These are phyloP conservation scores for Stenolophus ochropezus DNA, from an alignment of 2,888 invertebrate species.

Conservation along the genomic window DNA sequence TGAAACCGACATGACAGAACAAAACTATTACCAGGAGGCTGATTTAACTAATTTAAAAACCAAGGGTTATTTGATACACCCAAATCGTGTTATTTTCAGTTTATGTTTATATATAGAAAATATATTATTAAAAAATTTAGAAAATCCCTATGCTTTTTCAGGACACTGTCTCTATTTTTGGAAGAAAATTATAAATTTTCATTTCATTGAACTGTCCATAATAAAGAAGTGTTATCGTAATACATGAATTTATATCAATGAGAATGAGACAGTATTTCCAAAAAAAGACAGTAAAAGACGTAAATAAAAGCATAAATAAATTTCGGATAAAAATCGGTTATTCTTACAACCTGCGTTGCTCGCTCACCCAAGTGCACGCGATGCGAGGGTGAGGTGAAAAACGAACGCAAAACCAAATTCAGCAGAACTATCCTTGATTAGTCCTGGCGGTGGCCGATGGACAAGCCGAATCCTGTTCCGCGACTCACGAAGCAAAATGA, in stretches of 20 bases:
- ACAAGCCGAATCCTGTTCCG: too few species aligned
- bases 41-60: slow-evolving; percentile 10
- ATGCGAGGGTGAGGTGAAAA: too few species aligned
- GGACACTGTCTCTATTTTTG: not conserved
- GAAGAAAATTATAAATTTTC: not conserved
- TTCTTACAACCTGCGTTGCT: too few species aligned
- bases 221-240: not conserved
- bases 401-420: too few species aligned
- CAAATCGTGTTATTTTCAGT: not conserved
- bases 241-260: not conserved
- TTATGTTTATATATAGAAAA: not conserved
- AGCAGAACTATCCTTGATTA: too few species aligned
- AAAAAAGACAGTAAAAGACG: too few species aligned
- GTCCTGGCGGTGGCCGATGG: too few species aligned
- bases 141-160: not conserved
- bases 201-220: not conserved
- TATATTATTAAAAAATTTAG: not conserved
- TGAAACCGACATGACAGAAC: not conserved
- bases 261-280: too few species aligned
- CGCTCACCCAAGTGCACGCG: too few species aligned
- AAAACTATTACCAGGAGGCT: not conserved
- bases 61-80: slow-evolving; percentile 4
- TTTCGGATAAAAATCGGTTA: too few species aligned
- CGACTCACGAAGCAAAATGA: too few species aligned
- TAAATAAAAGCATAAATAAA: too few species aligned